phyloP scores from a whole-genome alignment of 2,888 invertebrate species.

The Sturmia bella region DNA sequence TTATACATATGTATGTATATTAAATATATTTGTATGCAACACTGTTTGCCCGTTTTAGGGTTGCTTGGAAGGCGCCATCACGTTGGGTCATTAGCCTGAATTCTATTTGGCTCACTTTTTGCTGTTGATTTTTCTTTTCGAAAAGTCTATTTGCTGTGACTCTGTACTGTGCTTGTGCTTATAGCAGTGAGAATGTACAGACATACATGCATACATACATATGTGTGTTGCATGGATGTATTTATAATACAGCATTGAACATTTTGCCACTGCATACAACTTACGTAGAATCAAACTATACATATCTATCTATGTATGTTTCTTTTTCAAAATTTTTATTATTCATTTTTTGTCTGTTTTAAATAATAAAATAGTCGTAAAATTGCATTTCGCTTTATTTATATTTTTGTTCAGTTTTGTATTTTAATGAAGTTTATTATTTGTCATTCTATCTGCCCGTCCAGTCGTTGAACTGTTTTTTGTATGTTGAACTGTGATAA shows the following conservation, averaged over 20 bases:
- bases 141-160: constrained; percentile 49
- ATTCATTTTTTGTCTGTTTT: constrained; percentile 54
- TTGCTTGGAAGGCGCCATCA: constrained; percentile 66
- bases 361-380: constrained; percentile 68
- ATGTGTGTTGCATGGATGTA: background rate
- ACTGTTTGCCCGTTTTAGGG: constrained; percentile 41
- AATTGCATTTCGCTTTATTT: constrained; percentile 61
- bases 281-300: too few species aligned
- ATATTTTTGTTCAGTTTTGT: constrained; percentile 43
- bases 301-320: too few species aligned
- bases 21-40: constrained; percentile 9
- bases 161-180: constrained; percentile 34
- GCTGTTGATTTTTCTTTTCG: constrained; percentile 43
- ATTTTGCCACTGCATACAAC: constrained; percentile 38
- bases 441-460: constrained; percentile 49
- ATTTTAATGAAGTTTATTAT: constrained; percentile 69
- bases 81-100: constrained; percentile 69
- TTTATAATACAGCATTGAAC: constrained; percentile 37
- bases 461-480: constrained; percentile 3
- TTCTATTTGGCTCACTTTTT: constrained; percentile 66
- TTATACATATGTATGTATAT: background rate
- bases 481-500: constrained; percentile 63
- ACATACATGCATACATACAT: background rate
- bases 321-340: constrained; percentile 44
- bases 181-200: background rate